Evolutionary conservation across 2,797 vertebrate genomes (phyloP).

Genomic region (Coregonus ussuriensis): DNA sequence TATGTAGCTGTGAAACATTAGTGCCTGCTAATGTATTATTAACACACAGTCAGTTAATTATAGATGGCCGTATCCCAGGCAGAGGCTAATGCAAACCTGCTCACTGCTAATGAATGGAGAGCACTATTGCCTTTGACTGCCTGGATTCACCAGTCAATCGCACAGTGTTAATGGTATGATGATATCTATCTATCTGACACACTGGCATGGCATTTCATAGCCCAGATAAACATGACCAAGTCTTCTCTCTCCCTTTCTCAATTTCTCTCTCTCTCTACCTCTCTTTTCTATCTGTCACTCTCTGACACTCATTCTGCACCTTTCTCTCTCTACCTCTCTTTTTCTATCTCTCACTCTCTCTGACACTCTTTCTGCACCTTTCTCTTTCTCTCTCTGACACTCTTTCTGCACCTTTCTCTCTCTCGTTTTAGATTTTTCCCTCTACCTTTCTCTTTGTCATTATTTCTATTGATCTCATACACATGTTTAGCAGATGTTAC

Average conservation of each 20-base stretch:
- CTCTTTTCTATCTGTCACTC: not conserved
- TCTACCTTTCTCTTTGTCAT: too few relatives aligned
- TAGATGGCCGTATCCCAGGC: slow-evolving; percentile 69
- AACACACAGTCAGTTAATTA: slow-evolving; percentile 71
- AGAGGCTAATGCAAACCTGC: slow-evolving; percentile 70
- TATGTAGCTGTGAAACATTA: slow-evolving; percentile 63
- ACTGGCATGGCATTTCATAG: not conserved
- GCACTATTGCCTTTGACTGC: slow-evolving; percentile 57
- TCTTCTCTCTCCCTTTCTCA: not conserved
- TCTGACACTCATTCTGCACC: not conserved
- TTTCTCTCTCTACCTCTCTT: not conserved
- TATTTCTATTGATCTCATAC: too few relatives aligned
- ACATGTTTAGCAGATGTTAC: too few relatives aligned
- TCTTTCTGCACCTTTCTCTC: too few relatives aligned
- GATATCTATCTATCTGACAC: not conserved
- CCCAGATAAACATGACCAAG: not conserved
- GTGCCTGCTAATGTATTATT: slow-evolving; percentile 72
- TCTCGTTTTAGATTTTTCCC: too few relatives aligned
- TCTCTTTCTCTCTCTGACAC: too few relatives aligned
- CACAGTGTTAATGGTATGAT: not conserved
- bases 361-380: too few relatives aligned
- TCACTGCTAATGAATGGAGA: slow-evolving; percentile 31
- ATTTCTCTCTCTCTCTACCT: not conserved
- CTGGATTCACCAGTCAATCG: slow-evolving; percentile 43
- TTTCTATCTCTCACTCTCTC: too few relatives aligned